These are phyloP conservation scores for Helleia helle DNA, from an alignment of 2,888 invertebrate genomes.

Conservation along the genomic window DNA sequence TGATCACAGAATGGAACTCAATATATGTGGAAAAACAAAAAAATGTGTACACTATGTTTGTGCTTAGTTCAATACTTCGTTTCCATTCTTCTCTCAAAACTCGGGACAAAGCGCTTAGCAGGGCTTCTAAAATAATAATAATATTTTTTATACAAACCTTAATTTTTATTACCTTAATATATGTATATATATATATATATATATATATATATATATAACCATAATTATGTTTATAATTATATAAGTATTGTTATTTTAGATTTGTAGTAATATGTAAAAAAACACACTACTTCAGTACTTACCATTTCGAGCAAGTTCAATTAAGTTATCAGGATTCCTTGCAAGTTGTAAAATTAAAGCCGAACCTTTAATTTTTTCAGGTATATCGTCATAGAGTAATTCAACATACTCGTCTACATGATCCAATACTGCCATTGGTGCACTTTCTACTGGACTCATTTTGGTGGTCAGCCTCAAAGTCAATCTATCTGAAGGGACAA, in stretches of 20 bases:
- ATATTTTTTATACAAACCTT: too few species aligned
- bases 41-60: slow-evolving; percentile 96
- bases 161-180: too few species aligned
- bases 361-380: slow-evolving; percentile 94
- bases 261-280: too few species aligned
- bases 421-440: slow-evolving; percentile 78
- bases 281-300: too few species aligned
- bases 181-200: too few species aligned
- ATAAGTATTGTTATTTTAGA: too few species aligned
- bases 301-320: slow-evolving; percentile 96
- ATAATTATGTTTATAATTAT: too few species aligned
- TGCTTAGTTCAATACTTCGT: slow-evolving; percentile 95
- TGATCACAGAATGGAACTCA: slow-evolving; percentile 94
- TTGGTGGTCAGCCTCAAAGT: background rate
- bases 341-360: slow-evolving; percentile 93
- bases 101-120: slow-evolving; percentile 94
- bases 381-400: slow-evolving; percentile 94
- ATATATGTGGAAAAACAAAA: slow-evolving; percentile 97
- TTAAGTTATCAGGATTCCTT: slow-evolving; percentile 93
- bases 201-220: too few species aligned
- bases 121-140: slow-evolving; percentile 79
- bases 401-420: slow-evolving; percentile 96
- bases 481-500: background rate
- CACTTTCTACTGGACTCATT: slow-evolving; percentile 76
- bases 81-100: slow-evolving; percentile 98